Base-by-base conservation (phyloP, 2,113 vertebrate genomes). In the Myanophis thanlyinensis region DNA sequence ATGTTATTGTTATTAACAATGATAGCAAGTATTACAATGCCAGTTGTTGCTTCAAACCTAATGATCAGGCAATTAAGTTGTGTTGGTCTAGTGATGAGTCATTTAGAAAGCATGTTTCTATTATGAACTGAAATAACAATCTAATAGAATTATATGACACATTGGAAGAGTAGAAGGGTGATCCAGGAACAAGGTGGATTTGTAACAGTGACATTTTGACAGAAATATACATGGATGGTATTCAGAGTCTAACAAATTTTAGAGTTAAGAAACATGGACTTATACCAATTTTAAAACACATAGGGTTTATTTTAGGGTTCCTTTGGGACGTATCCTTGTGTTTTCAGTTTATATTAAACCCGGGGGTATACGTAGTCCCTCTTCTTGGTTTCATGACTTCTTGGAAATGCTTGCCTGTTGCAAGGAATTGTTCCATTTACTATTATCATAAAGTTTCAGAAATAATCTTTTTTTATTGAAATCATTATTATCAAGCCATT, bases 401-500 rank as follows among this genome's bases (percentile, higher is more conserved):
- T 20, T 80, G 15, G 67, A 80, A 80, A 40, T 80, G 67, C 84
- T 47, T 23, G 84, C 84, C 44, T 47, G 25, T 23, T 85, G 8
- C 44, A 85, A 85, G 22, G 46, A 40, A 40, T 80, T 8, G 22
- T 80, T 40, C 40, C 67, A 40, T 80, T 80, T 80, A 40, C 44
- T 93, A 93, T 49, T 94, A 95, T 92, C 95, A 94, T 59, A 4
- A 93, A 92, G 89, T 85, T 93, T 89, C 87, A 52, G 48, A 62
- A 73, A 94, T 93, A 4, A 93, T 94, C n/a, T 94, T 93, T 87
- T 22, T 22, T 93, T 94, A 93, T 93, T 54, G 91, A 94, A 88
- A 93, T 95, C 87, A 84, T 94, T 95, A 93, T 96, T 95, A 94
- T 93, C 89, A 95, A 54, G 91, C 92, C 91, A 95, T 94, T 90